Percentiles rank a stretch among this genome's conserved stretches.
These are phyloP conservation scores for Erythrolamprus reginae DNA, from an alignment of 2,113 vertebrate species.

Conservation along the genomic window DNA sequence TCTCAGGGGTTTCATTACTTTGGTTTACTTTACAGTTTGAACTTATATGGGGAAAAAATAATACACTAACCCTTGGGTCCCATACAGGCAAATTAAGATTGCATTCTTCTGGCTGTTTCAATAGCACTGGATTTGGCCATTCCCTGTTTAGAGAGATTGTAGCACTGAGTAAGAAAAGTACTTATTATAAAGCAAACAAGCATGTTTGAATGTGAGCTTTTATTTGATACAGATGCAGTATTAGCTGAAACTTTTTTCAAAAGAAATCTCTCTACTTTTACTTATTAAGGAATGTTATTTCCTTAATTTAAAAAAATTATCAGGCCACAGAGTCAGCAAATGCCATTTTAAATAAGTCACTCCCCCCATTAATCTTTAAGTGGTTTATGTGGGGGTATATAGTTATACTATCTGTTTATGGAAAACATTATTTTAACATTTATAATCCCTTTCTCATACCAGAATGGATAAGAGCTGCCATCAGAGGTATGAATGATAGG, in stretches of 20 bases:
- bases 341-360: neutral
- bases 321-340: conserved; percentile 3
- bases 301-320: conserved; percentile 7
- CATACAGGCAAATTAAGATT: conserved; percentile 88
- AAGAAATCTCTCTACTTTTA: conserved; percentile 6
- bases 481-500: neutral
- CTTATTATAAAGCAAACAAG: conserved; percentile 64
- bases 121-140: conserved; percentile 88
- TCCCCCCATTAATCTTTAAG: conserved; percentile 15
- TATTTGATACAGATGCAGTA: conserved; percentile 42
- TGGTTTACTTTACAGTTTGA: conserved; percentile 64
- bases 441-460: neutral
- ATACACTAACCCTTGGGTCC: conserved; percentile 87
- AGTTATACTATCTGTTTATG: neutral
- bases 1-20: conserved; percentile 58
- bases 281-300: conserved; percentile 1
- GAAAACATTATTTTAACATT: neutral
- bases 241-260: conserved; percentile 4
- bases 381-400: neutral
- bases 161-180: conserved; percentile 77
- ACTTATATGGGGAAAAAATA: conserved; percentile 75
- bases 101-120: conserved; percentile 87
- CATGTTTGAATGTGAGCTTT: conserved; percentile 60
- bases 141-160: conserved; percentile 83
- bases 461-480: neutral